Evolutionary conservation across 2,888 invertebrate genomes (phyloP), one percentile per base, ranked within the genome.

Genomic region (Protonemura montana): DNA sequence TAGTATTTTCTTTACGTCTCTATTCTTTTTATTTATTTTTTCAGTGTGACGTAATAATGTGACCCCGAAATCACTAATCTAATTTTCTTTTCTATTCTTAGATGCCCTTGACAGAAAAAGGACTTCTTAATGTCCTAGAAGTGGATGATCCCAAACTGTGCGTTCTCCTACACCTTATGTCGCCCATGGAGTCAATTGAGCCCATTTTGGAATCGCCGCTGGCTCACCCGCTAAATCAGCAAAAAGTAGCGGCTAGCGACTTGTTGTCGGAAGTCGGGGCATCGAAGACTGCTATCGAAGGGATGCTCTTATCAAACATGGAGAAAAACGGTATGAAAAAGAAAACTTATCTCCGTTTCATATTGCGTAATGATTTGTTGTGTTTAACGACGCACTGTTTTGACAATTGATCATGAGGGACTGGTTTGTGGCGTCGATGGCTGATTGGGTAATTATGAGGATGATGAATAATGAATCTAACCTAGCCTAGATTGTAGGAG

Each of bases 81-180:
- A 35, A 35, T 35, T 21, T 76, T 76, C 76, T 76, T 21, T 76
- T 76, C 76, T 21, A 21, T 27, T 94, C 93, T n/a, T 90, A 95
- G 90, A 93, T 94, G 88, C 93, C 95, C 89, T 94, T 94, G 87
- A 93, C 94, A 82, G 94, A 92, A 87, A 92, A 92, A 88, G 92
- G 94, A 90, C 94, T 94, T 76, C 92, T 96, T 85, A 96, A 95
- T 89, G 94, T 96, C 83, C 92, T 96, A 83, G 96, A 96, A 91
- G 95, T 97, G 87, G 97, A 97, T 86, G 97, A 98, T 92, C 97
- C 97, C 0, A 97, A 97, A 91, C 93, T 97, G 88, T 97, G 97
- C 91, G 95, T 97, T 89, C 92, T 97, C 88, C 97, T 97, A 85
- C 97, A 98, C 91, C 93, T 98, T 89, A 97, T 97, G 97, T 96